A percentile compares a stretch with the other conserved stretches of the same genome.
Conservation (phyloP, 1,140 invertebrate species). For the Listronotus bonariensis region DNA sequence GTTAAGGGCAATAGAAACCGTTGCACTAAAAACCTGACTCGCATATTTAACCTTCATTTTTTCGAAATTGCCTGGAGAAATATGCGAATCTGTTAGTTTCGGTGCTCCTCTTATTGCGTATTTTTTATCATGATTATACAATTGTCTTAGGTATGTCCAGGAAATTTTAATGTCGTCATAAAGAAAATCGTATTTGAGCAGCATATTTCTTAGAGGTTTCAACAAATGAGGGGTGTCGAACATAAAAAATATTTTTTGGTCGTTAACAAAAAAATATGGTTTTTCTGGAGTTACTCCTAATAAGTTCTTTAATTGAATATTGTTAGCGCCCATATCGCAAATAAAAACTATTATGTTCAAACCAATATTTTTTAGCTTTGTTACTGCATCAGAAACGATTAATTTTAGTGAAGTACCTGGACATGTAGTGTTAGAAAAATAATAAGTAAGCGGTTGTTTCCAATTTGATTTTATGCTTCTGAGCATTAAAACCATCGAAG, state of each 20-base stretch:
- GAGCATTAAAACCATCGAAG: not conserved
- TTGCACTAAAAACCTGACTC: slow-evolving; percentile 31
- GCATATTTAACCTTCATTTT: slow-evolving; percentile 35
- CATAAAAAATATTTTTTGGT: slow-evolving; percentile 23
- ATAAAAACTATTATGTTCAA: slow-evolving; percentile 16
- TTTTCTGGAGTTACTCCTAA: slow-evolving; percentile 15
- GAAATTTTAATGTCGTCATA: slow-evolving; percentile 1
- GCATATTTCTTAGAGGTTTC: slow-evolving; percentile 31
- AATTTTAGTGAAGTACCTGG: slow-evolving; percentile 4
- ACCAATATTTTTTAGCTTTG: slow-evolving; percentile 12
- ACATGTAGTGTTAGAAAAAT: slow-evolving; percentile 1
- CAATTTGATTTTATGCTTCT: slow-evolving; percentile 4
- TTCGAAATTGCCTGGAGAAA: slow-evolving; percentile 27
- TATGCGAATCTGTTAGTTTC: slow-evolving; percentile 34
- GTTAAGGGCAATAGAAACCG: slow-evolving; percentile 14
- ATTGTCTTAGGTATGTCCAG: slow-evolving; percentile 20
- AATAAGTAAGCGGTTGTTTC: slow-evolving; percentile 20
- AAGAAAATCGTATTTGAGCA: slow-evolving; percentile 22
- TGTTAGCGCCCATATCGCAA: slow-evolving; percentile 19
- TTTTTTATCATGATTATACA: slow-evolving; percentile 24
- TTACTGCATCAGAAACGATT: slow-evolving; percentile 6
- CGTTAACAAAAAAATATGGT: slow-evolving; percentile 18
- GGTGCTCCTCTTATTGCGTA: slow-evolving; percentile 9
- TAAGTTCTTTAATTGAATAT: slow-evolving; percentile 12
- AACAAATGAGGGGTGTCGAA: slow-evolving; percentile 31